Conservation (phyloP, 1,140 invertebrate genomes). For the Dryas iulia region DNA sequence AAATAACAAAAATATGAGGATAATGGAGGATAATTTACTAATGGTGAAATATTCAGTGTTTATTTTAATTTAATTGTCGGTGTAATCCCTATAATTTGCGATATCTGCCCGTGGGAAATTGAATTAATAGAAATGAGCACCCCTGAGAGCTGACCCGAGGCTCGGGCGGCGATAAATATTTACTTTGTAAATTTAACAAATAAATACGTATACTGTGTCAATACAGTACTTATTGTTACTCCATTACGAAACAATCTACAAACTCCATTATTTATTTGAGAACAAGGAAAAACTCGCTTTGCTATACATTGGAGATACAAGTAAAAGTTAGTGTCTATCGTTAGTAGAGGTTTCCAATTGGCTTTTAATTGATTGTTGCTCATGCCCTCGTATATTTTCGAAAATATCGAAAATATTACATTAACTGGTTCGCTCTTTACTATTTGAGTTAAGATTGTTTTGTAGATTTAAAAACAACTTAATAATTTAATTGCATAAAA, state of each 20-base stretch:
- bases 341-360: not conserved
- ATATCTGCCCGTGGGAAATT: slow-evolving; percentile 18
- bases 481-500: too few relatives aligned
- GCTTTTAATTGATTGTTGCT: not conserved
- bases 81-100: slow-evolving; percentile 11
- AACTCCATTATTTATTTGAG: not conserved
- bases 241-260: not conserved
- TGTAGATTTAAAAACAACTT: too few relatives aligned
- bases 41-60: not conserved
- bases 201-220: slow-evolving; percentile 5
- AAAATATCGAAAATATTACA: too few relatives aligned
- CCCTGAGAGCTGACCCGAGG: slow-evolving; percentile 20
- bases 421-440: too few relatives aligned
- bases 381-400: too few relatives aligned
- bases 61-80: not conserved
- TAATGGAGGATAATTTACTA: not conserved
- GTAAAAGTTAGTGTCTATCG: not conserved
- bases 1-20: too few relatives aligned
- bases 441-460: too few relatives aligned
- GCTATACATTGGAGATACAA: not conserved
- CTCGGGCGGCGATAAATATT: slow-evolving; percentile 13
- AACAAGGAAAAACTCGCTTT: not conserved
- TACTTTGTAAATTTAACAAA: slow-evolving; percentile 8
- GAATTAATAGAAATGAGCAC: slow-evolving; percentile 27
- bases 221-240: not conserved